A percentile compares a stretch with the other conserved stretches of the same genome.
phyloP scores from a whole-genome alignment of 2,888 invertebrate genomes.

The Mesopsocus fuscifrons region DNA sequence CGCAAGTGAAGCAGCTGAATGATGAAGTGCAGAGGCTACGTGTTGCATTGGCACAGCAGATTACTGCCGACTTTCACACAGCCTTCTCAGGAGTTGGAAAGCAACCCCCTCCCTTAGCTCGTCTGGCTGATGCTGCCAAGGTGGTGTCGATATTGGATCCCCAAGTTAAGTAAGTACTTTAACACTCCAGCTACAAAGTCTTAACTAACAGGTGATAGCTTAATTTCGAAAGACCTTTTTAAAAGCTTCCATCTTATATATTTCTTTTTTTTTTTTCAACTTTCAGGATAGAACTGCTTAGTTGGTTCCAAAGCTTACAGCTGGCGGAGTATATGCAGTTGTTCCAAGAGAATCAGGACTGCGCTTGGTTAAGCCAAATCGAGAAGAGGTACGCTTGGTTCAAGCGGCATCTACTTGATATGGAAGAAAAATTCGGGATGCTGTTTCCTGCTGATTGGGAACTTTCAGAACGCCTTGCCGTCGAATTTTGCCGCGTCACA shows the following conservation, averaged over 20 bases:
- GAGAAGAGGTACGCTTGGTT: constrained; percentile 92
- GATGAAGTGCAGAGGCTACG: constrained; percentile 64
- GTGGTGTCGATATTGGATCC: constrained; percentile 76
- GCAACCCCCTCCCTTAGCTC: constrained; percentile 36
- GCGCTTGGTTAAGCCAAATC: constrained; percentile 91
- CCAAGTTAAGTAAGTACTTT: constrained; percentile 42
- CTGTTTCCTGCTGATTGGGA: constrained; percentile 90
- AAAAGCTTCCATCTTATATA: too few relatives aligned
- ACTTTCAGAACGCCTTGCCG: constrained; percentile 80
- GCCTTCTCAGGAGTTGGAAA: constrained; percentile 50
- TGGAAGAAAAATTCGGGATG: constrained; percentile 73
- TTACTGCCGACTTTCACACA: constrained; percentile 77
- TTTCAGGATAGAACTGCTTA: constrained; percentile 47
- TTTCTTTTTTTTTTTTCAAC: too few relatives aligned
- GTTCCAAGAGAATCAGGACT: constrained; percentile 89
- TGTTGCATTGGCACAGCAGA: constrained; percentile 64
- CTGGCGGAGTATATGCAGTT: constrained; percentile 84
- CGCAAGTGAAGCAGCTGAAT: constrained; percentile 71
- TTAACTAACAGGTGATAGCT: too few relatives aligned
- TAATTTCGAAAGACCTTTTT: too few relatives aligned
- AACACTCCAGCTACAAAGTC: too few relatives aligned
- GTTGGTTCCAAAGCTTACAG: constrained; percentile 78
- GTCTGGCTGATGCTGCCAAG: constrained; percentile 60
- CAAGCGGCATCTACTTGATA: constrained; percentile 79
- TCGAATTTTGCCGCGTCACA: constrained; percentile 63